Percentiles rank a stretch among this genome's conserved stretches.
phyloP scores from a whole-genome alignment of 2,113 vertebrate species.

The Tylochromis polylepis region DNA sequence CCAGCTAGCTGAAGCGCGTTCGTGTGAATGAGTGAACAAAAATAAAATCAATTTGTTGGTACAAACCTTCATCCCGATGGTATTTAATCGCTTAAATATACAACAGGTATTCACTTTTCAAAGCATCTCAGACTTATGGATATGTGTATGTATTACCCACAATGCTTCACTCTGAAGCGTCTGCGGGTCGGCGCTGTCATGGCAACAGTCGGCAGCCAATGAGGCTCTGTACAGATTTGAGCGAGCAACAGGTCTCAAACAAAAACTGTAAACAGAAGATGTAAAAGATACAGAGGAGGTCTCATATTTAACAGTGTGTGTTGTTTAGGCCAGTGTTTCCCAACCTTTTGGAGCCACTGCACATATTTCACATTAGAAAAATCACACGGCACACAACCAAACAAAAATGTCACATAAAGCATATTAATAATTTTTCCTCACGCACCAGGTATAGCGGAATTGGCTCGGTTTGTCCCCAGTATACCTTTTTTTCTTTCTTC shows the following conservation, averaged over 20 bases:
- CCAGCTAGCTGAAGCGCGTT: not conserved
- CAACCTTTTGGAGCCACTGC: no score
- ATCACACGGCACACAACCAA: no score
- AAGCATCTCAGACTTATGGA: not conserved
- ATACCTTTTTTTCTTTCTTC: no score
- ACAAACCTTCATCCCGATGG: conserved; percentile 54
- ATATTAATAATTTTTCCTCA: no score
- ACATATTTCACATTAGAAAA: no score
- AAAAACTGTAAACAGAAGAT: not conserved
- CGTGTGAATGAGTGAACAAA: not conserved
- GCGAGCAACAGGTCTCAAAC: not conserved
- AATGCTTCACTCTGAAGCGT: conserved; percentile 61
- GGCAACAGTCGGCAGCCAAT: conserved; percentile 61
- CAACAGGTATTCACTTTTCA: not conserved
- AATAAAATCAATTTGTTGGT: accelerated
- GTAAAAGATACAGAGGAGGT: not conserved
- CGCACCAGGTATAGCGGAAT: no score
- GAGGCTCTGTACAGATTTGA: not conserved
- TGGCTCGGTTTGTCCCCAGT: no score
- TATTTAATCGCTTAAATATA: not conserved
- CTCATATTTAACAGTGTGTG: not conserved
- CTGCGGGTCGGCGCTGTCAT: conserved; percentile 57
- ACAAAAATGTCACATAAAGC: no score
- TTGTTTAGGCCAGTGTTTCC: no score
- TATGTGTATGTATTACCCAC: conserved; percentile 38